Conservation (phyloP, 1,140 invertebrate species). For the Drosophila ohnishii region DNA sequence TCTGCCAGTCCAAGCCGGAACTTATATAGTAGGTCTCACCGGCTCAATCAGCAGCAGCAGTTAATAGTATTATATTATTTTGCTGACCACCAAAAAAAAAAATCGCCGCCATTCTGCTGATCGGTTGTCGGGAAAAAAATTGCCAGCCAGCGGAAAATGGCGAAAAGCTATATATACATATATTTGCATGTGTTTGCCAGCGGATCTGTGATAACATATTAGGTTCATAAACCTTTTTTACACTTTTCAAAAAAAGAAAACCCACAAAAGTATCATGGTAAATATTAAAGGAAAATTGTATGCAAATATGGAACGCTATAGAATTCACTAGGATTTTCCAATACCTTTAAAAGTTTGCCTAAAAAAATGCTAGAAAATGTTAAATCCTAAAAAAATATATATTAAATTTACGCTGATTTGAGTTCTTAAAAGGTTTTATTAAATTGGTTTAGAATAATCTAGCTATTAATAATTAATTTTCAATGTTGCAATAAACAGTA, state of each 20-base stretch:
- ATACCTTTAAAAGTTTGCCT: neutral
- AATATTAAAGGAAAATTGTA: neutral
- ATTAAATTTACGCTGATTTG: too few species aligned
- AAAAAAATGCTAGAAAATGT: too few species aligned
- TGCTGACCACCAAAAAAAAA: constrained; percentile 36
- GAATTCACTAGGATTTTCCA: neutral
- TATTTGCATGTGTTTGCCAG: constrained; percentile 18
- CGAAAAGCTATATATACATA: constrained; percentile 1
- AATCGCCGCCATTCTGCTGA: constrained; percentile 13
- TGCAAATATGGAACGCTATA: neutral
- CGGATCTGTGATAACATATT: constrained; percentile 21
- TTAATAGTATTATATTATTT: constrained; percentile 17
- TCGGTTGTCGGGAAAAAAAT: constrained; percentile 13
- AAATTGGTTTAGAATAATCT: too few species aligned
- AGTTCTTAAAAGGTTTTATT: too few species aligned
- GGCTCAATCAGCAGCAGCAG: neutral
- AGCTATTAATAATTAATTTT: too few species aligned
- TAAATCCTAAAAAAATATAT: too few species aligned
- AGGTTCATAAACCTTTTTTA: constrained; percentile 35
- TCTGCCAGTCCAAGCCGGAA: constrained; percentile 8
- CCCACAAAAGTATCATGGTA: neutral
- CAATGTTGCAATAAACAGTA: too few species aligned
- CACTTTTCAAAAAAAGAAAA: constrained; percentile 3
- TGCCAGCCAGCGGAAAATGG: constrained; percentile 31
- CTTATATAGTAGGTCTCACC: constrained; percentile 45